phyloP scores from a whole-genome alignment of 2,797 vertebrate species.

The Sebastes paucispinis region DNA sequence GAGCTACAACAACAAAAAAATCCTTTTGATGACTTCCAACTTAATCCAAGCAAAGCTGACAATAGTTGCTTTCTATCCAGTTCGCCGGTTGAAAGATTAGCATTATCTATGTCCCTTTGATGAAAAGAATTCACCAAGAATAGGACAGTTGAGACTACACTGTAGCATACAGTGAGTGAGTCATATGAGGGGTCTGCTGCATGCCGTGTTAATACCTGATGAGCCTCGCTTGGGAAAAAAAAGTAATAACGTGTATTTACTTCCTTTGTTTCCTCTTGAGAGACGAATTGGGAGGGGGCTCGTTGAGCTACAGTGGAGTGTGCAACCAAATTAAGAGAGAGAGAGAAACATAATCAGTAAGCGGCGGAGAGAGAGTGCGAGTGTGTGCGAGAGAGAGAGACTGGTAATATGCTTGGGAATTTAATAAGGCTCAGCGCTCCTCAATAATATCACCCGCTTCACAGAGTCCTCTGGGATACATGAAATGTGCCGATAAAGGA shows the following conservation, averaged over 20 bases:
- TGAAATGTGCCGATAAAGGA: constrained; percentile 80
- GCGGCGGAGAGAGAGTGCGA: constrained; percentile 43
- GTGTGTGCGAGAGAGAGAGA: constrained; percentile 52
- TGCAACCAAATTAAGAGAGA: constrained; percentile 71
- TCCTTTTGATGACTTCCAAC: constrained; percentile 52
- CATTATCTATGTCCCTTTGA: constrained; percentile 64
- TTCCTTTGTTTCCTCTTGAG: constrained; percentile 68
- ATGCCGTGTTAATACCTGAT: constrained; percentile 61
- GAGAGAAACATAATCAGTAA: constrained; percentile 61
- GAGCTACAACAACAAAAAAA: not conserved
- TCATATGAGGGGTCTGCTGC: constrained; percentile 32
- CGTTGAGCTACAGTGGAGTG: constrained; percentile 43
- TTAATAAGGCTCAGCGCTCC: constrained; percentile 84
- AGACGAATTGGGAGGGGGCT: constrained; percentile 12
- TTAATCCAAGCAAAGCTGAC: constrained; percentile 62
- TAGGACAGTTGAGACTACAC: constrained; percentile 21
- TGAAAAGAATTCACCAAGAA: constrained; percentile 50
- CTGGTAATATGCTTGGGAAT: constrained; percentile 84
- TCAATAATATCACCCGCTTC: constrained; percentile 82
- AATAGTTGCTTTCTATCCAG: constrained; percentile 50
- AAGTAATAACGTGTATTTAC: constrained; percentile 71
- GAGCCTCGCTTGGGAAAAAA: constrained; percentile 45
- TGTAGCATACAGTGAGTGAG: constrained; percentile 18
- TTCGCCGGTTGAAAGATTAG: constrained; percentile 61
- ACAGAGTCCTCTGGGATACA: constrained; percentile 79